These are phyloP conservation scores for Dolichopus griseipennis DNA, from an alignment of 2,888 invertebrate genomes.

Conservation along the genomic window DNA sequence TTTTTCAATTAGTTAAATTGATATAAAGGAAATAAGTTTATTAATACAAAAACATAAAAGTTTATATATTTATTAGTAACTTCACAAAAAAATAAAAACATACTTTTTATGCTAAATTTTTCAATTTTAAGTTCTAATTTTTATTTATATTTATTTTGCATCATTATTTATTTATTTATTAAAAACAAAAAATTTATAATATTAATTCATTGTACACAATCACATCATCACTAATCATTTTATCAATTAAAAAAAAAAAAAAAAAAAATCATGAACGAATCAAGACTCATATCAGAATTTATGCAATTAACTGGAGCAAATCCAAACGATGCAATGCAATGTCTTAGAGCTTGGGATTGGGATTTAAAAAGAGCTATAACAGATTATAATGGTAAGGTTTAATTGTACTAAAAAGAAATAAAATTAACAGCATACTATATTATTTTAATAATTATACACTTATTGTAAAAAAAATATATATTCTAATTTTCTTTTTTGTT, in stretches of 20 bases:
- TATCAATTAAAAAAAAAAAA: not conserved
- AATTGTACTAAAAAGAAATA: too few species aligned
- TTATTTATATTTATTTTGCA: not conserved
- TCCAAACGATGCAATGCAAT: conserved; percentile 24
- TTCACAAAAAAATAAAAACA: too few species aligned
- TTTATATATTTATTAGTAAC: too few species aligned
- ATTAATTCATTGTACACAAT: not conserved
- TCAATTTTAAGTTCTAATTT: too few species aligned
- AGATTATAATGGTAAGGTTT: conserved; percentile 26
- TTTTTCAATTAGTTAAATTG: not conserved
- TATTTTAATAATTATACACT: not conserved
- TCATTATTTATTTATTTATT: not conserved
- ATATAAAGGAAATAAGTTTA: not conserved
- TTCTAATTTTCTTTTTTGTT: not conserved
- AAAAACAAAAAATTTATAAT: not conserved
- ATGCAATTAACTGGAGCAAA: conserved; percentile 24
- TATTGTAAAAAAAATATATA: too few species aligned
- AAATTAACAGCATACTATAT: not conserved
- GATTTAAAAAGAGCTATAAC: conserved; percentile 26
- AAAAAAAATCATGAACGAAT: conserved; percentile 6
- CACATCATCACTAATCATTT: not conserved
- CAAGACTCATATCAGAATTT: conserved; percentile 22
- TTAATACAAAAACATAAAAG: too few species aligned
- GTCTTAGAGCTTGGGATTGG: conserved; percentile 25
- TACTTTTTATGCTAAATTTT: too few species aligned